Base-by-base conservation (phyloP, 2,113 vertebrate genomes). In the Lophotis ruficrista region DNA sequence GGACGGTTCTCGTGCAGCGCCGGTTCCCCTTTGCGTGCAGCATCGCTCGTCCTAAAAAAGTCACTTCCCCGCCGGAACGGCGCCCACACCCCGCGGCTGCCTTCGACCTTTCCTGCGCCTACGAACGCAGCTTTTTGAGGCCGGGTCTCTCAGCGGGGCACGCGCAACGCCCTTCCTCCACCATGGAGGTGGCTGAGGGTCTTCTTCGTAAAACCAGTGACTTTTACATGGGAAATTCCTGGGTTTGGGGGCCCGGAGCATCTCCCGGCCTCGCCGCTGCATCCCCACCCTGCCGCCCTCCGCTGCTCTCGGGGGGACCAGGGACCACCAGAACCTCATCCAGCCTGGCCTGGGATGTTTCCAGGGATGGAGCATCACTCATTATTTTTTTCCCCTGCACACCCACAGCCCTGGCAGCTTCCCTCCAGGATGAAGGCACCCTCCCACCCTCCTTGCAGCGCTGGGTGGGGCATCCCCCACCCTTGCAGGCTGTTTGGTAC, bases 1-100 rank as follows among this genome's bases (percentile, higher is more conserved):
- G 23, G 3, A 6, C 1, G 3, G 22, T 3, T 31, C 21, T 23
- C 24, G 0, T 1, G 2, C 12, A 4, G 53, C 1, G 15, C 35
- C 1, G 0, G 22, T 81, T 50, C 66, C 66, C 15, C 28, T 62
- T 23, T 2, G 9, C 2, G 4, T 73, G 47, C 45, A 22, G 20
- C 15, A 5, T 4, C 7, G 51, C 30, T 56, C 3, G 7, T 9
- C 23, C 7, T 1, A 71, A 72, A 54, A 10, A 7, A n/a, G 33
- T 8, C 51, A 30, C 37, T 51, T 72, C 58, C 50, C n/a, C 13
- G 20, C 19, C 6, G 0, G 20, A 23, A 25, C 56, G 6, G 43
- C 10, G 4, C 38, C 54, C 4, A 2, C 1, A 5, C 4, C 27
- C 54, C 2, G 1, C 2, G 6, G 14, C 19, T 11, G 0, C 33